Percentiles rank a stretch among this genome's conserved stretches.
phyloP scores from a whole-genome alignment of 2,113 vertebrate genomes.

The Clarias batrachus region DNA sequence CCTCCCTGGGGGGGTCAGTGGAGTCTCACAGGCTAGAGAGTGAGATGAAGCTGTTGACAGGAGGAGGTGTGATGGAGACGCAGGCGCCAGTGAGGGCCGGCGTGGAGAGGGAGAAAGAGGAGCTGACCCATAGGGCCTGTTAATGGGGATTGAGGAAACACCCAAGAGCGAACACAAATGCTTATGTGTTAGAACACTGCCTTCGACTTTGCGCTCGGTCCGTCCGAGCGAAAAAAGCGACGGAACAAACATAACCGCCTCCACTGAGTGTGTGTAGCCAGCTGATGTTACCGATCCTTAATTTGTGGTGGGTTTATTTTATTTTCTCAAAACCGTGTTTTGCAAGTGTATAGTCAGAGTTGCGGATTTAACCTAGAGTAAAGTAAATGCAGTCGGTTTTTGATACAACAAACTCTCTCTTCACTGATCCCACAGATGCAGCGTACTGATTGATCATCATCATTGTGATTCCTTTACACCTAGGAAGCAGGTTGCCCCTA shows the following conservation, averaged over 20 bases:
- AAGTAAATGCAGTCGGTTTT: too few relatives aligned
- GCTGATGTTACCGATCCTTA: too few relatives aligned
- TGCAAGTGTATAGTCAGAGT: background rate
- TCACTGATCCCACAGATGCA: too few relatives aligned
- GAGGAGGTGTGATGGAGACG: slow-evolving; percentile 54
- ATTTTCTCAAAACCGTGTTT: background rate
- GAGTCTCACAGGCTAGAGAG: slow-evolving; percentile 40
- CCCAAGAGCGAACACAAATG: background rate
- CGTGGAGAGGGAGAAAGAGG: slow-evolving; percentile 32
- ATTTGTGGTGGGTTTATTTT: background rate
- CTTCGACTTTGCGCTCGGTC: background rate
- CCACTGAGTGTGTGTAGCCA: too few relatives aligned
- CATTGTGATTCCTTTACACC: too few relatives aligned
- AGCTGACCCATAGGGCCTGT: slow-evolving; percentile 9
- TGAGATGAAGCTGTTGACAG: slow-evolving; percentile 44
- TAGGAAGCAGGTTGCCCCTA: too few relatives aligned
- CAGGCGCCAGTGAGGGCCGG: slow-evolving; percentile 49
- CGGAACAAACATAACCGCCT: background rate
- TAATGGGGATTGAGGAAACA: slow-evolving; percentile 14
- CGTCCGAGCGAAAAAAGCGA: background rate
- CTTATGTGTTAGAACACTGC: background rate
- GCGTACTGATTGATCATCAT: too few relatives aligned
- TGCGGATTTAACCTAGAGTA: background rate
- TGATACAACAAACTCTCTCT: too few relatives aligned
- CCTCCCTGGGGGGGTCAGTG: slow-evolving; percentile 28